Conservation (phyloP, 2,888 invertebrate genomes). For the Caenorhabditis sp. region DNA sequence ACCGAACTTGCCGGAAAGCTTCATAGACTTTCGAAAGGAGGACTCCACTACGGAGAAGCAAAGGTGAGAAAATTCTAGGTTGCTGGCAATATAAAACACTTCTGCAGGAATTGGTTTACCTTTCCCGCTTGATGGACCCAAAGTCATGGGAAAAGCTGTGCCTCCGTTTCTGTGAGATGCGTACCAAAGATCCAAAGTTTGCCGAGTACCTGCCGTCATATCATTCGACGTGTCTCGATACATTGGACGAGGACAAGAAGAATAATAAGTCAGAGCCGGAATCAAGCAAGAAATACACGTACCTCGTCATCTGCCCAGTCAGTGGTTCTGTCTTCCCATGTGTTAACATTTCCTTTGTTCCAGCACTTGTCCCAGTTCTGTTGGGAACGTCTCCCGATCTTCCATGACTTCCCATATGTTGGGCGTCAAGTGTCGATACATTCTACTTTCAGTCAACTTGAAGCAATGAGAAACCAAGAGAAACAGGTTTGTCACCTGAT, state of each 20-base stretch:
- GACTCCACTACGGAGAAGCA: conserved; percentile 25
- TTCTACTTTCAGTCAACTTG: conserved; percentile 54
- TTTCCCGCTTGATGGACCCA: conserved; percentile 24
- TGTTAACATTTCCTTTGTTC: background rate
- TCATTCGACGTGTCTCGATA: background rate
- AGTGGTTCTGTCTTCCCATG: background rate
- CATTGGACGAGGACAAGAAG: background rate
- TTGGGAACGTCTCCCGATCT: conserved; percentile 71
- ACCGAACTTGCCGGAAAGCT: conserved; percentile 7
- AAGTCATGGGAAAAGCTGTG: conserved; percentile 29
- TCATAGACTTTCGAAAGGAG: conserved; percentile 8
- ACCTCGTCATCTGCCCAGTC: conserved; percentile 43
- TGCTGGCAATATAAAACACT: too few relatives aligned
- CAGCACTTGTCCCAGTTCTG: conserved; percentile 60
- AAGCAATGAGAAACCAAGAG: conserved; percentile 24
- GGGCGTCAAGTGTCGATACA: conserved; percentile 70
- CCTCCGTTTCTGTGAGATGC: conserved; percentile 40
- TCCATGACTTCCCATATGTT: conserved; percentile 63
- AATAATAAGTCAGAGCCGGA: background rate
- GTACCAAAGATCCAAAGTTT: conserved; percentile 9
- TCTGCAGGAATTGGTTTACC: conserved; percentile 30
- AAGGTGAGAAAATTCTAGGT: background rate
- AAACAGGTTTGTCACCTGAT: conserved; percentile 29
- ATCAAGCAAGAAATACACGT: conserved; percentile 44
- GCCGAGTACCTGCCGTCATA: background rate